Evolutionary conservation across 1,140 invertebrate species (phyloP).

Genomic region (Zeugodacus cucurbitae): DNA sequence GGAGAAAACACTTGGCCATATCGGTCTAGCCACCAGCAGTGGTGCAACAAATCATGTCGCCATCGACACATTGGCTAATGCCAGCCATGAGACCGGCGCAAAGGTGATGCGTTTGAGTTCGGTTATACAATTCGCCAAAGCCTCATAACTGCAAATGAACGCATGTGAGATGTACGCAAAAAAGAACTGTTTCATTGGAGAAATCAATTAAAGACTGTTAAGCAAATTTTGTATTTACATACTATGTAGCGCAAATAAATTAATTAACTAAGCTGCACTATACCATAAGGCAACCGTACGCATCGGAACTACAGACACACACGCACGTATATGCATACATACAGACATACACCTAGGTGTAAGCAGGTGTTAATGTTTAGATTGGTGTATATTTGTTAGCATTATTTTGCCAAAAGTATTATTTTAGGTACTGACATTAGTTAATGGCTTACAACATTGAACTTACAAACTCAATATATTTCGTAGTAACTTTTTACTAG

Average conservation of each 20-base stretch:
- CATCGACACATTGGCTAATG: neutral
- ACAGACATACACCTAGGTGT: neutral
- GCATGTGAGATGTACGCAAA: neutral
- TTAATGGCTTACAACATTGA: neutral
- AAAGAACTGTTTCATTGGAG: slow-evolving; percentile 60
- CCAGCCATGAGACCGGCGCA: slow-evolving; percentile 43
- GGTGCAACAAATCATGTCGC: neutral
- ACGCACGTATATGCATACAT: neutral
- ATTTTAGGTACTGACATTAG: slow-evolving; percentile 21
- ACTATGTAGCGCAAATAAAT: neutral
- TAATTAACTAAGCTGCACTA: neutral
- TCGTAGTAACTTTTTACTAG: neutral
- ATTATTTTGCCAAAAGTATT: neutral
- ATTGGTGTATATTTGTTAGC: neutral
- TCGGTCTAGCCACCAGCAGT: neutral
- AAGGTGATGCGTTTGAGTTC: slow-evolving; percentile 75
- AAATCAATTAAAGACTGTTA: slow-evolving; percentile 40
- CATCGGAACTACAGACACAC: neutral
- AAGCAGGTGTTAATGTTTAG: slow-evolving; percentile 48
- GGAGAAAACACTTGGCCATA: neutral
- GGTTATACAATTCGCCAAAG: slow-evolving; percentile 83
- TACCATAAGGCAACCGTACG: neutral
- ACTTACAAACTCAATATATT: neutral
- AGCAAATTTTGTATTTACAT: neutral
- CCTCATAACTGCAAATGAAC: slow-evolving; percentile 68